Base-by-base conservation (phyloP, 2,888 invertebrate species). In the Zele albiditarsus region DNA sequence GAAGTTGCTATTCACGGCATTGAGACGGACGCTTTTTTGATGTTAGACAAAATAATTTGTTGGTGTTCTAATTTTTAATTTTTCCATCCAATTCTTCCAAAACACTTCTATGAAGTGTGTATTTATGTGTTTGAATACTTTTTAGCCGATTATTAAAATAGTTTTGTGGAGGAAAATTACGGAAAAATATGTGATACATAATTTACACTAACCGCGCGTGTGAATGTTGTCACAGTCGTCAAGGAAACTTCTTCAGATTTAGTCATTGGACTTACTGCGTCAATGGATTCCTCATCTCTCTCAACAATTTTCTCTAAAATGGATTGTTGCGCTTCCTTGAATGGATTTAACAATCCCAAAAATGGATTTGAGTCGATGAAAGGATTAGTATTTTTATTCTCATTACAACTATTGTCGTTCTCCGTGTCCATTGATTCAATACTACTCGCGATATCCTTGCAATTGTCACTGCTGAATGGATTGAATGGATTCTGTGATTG, bases 291-390 rank as follows among this genome's bases (percentile, higher is more conserved):
- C 31, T 77, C 84, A 46, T 78, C 76, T 23, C 78, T 80, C 33
- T 78, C 77, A 33, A 73, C 28, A 68, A 75, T 77, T 73, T 77
- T 80, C 31, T 81, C 82, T 38, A 76, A 75, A 42, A 71, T 74
- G 62, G 81, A 77, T 71, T 83, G 84, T 49, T 83, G 84, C 46
- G 85, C 78, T 73, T 88, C 86, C 78, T 86, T 84, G 75, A 89
- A 88, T 46, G 90, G 86, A 80, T 90, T 89, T 20, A 90, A 85
- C 80, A 91, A 84, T 10, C 89, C 89, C 77, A 90, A 84, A 75
- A 89, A 89, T 31, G 89, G 89, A 82, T 90, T 90, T 25, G 89
- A 88, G 75, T 89, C 89, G 63, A 90, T 89, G 77, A 91, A 91
- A 20, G 91, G 91, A 86, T 91, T 91, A 20, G 89, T 89, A 75